Percentiles rank a stretch among this genome's conserved stretches.
These are phyloP conservation scores for Dromaius novaehollandiae DNA, from an alignment of 2,113 vertebrate species.

Conservation along the genomic window DNA sequence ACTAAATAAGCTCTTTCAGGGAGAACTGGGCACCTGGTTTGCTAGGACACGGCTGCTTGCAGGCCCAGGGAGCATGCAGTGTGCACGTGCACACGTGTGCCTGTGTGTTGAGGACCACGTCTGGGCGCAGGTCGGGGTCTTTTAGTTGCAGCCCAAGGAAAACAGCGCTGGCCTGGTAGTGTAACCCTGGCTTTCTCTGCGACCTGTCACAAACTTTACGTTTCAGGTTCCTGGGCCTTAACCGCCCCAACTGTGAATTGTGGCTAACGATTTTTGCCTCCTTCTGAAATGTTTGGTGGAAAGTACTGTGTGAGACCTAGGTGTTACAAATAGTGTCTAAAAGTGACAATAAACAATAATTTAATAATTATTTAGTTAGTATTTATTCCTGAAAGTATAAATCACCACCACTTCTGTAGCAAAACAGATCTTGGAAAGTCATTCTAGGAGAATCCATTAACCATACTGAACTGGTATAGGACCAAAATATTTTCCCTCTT, in stretches of 20 bases:
- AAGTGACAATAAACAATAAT: neutral
- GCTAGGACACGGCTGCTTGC: neutral
- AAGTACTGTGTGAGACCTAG: neutral
- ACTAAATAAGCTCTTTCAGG: neutral
- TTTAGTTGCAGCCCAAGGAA: neutral
- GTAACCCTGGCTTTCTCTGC: neutral
- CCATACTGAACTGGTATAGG: neutral
- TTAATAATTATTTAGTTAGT: neutral
- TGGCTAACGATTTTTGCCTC: neutral
- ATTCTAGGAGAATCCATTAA: neutral
- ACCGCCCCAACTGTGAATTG: neutral
- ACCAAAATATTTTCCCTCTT: neutral
- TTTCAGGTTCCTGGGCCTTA: too few species aligned
- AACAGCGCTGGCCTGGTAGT: fast-evolving
- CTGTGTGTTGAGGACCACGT: neutral
- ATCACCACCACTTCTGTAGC: too few species aligned
- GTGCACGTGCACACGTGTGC: fast-evolving
- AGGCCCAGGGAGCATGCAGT: too few species aligned
- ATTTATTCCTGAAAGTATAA: neutral
- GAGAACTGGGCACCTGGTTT: neutral
- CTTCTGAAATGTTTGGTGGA: neutral
- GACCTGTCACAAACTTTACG: neutral
- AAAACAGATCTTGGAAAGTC: neutral
- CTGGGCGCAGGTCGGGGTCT: fast-evolving
- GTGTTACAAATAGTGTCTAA: neutral